A percentile compares a stretch with the other conserved stretches of the same genome.
phyloP scores from a whole-genome alignment of 2,113 vertebrate genomes.

The Channa argus region DNA sequence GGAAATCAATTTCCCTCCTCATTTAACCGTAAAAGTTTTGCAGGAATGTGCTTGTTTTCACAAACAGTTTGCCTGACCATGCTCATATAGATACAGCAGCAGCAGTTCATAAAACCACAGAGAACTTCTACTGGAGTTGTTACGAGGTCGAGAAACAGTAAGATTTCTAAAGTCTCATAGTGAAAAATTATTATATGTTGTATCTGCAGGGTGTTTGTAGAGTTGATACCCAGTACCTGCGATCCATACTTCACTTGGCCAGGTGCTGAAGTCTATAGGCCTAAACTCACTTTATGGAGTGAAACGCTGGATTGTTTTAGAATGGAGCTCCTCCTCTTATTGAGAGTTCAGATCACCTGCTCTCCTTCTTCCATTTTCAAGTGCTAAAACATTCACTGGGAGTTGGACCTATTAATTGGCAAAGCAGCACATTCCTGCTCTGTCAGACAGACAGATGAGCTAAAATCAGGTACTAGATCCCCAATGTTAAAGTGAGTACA shows the following conservation, averaged over 20 bases:
- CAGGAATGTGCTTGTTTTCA: conserved; percentile 7
- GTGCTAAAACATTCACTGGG: too few relatives aligned
- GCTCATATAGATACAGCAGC: neutral
- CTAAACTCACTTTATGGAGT: neutral
- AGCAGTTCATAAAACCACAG: neutral
- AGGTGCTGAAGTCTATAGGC: neutral
- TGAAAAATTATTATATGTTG: neutral
- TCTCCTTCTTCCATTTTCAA: too few relatives aligned
- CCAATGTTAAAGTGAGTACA: too few relatives aligned
- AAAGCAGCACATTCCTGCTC: too few relatives aligned
- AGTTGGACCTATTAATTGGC: too few relatives aligned
- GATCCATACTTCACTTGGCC: neutral
- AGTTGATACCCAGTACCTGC: neutral
- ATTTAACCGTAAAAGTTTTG: neutral
- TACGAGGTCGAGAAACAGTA: conserved; percentile 6
- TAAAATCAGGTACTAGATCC: too few relatives aligned
- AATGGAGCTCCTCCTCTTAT: neutral
- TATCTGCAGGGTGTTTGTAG: neutral
- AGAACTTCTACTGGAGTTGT: neutral
- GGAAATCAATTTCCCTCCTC: neutral
- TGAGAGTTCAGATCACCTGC: too few relatives aligned
- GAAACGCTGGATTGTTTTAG: neutral
- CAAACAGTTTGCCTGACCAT: neutral
- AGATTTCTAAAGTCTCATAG: neutral
- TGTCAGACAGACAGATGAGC: too few relatives aligned